phyloP scores from a whole-genome alignment of 1,140 invertebrate species.

The Drosophila neocordata region DNA sequence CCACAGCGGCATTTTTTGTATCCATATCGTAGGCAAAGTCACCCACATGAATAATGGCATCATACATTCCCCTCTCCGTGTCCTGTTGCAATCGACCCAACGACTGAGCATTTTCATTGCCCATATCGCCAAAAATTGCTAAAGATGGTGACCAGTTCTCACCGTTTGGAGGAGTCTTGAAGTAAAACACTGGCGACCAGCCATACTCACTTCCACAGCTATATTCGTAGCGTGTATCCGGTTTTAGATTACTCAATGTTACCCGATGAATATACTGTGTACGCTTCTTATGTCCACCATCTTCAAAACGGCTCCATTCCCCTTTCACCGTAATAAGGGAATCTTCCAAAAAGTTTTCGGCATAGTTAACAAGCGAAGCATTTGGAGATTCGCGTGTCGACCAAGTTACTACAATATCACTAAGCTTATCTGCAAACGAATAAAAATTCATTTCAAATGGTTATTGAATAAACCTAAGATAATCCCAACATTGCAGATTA shows the following conservation, averaged over 20 bases:
- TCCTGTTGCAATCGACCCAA: slow-evolving; percentile 91
- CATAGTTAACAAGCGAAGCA: slow-evolving; percentile 91
- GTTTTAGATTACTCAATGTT: slow-evolving; percentile 84
- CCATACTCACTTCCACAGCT: slow-evolving; percentile 91
- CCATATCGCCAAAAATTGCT: slow-evolving; percentile 95
- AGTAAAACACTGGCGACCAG: slow-evolving; percentile 91
- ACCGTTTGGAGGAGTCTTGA: slow-evolving; percentile 87
- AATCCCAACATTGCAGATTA: too few species aligned
- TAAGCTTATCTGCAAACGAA: slow-evolving; percentile 84
- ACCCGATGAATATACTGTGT: slow-evolving; percentile 92
- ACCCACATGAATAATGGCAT: slow-evolving; percentile 95
- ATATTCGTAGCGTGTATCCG: slow-evolving; percentile 89
- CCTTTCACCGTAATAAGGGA: slow-evolving; percentile 83
- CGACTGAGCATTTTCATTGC: slow-evolving; percentile 93
- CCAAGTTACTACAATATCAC: slow-evolving; percentile 94
- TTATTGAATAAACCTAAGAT: too few species aligned
- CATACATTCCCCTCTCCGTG: slow-evolving; percentile 89
- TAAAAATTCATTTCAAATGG: too few species aligned
- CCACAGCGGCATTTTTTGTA: slow-evolving; percentile 88
- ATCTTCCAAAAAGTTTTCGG: slow-evolving; percentile 85
- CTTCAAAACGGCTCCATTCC: slow-evolving; percentile 87
- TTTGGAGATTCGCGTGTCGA: slow-evolving; percentile 90
- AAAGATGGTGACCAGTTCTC: slow-evolving; percentile 90
- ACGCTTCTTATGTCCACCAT: slow-evolving; percentile 88
- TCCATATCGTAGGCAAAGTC: slow-evolving; percentile 98